Percentiles rank a stretch among this genome's conserved stretches.
phyloP scores from a whole-genome alignment of 2,797 vertebrate genomes.

The Rhadinocentrus ornatus region DNA sequence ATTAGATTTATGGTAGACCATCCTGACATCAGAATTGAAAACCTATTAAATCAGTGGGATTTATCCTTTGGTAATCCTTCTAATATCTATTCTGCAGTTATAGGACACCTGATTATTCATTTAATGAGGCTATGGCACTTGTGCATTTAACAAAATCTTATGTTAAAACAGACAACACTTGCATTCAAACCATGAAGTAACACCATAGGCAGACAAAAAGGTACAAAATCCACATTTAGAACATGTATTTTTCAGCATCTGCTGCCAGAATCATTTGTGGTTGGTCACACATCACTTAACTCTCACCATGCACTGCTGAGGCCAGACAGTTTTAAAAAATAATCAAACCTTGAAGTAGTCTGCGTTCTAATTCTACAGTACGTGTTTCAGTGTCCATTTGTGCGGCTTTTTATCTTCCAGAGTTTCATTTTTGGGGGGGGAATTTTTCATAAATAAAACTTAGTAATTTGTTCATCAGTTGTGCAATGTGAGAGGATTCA shows the following conservation, averaged over 20 bases:
- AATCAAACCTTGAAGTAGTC: constrained; percentile 57
- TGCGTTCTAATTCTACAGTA: constrained; percentile 4
- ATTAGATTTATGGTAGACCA: background rate
- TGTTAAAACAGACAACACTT: background rate
- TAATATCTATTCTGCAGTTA: background rate
- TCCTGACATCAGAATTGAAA: background rate
- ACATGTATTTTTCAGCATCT: constrained; percentile 45
- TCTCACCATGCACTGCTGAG: constrained; percentile 38
- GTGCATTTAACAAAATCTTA: background rate
- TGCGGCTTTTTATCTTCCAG: constrained; percentile 61
- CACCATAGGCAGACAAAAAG: background rate
- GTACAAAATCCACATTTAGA: constrained; percentile 6
- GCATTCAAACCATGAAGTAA: background rate
- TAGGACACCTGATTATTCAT: background rate
- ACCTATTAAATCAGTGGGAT: background rate
- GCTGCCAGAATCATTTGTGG: constrained; percentile 44
- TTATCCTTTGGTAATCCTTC: background rate
- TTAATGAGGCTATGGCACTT: background rate
- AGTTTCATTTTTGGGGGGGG: constrained; percentile 49
- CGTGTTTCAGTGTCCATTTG: constrained; percentile 23
- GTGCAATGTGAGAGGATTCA: constrained; percentile 18
- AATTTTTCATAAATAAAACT: constrained; percentile 38
- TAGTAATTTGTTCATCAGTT: constrained; percentile 44
- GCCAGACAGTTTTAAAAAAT: constrained; percentile 64
- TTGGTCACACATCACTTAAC: constrained; percentile 51